Percentiles rank a stretch among this genome's conserved stretches.
Evolutionary conservation across 2,113 vertebrate species (phyloP).

Genomic region (Chaetodon auriga): DNA sequence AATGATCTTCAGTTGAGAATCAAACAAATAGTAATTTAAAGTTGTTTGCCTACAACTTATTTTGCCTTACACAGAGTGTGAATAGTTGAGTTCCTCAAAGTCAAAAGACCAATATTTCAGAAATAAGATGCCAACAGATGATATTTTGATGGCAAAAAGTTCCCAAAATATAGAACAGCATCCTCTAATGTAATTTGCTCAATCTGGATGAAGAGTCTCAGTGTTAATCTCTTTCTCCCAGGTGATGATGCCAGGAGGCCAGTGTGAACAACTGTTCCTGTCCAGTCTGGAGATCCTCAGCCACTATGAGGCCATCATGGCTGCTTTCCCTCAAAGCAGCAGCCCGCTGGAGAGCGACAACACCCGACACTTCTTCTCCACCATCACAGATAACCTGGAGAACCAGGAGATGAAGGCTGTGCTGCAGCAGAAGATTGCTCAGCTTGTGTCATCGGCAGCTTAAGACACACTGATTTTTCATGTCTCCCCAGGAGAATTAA

Average conservation of each 20-base stretch:
- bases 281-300: constrained; percentile 91
- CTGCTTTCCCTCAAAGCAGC: constrained; percentile 80
- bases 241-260: constrained; percentile 90
- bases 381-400: constrained; percentile 87
- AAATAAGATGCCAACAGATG: no score
- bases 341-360: constrained; percentile 87
- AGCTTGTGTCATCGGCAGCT: constrained; percentile 76
- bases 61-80: no score
- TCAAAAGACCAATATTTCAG: no score
- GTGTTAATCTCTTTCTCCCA: constrained; percentile 17
- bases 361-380: constrained; percentile 90
- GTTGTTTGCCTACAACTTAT: background rate
- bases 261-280: constrained; percentile 87
- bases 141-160: background rate
- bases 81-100: no score
- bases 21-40: background rate
- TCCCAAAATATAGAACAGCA: no score
- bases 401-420: constrained; percentile 86
- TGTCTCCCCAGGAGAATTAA: background rate
- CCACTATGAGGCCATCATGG: constrained; percentile 86
- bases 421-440: constrained; percentile 93
- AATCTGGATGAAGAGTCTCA: background rate
- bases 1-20: no score
- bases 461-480: constrained; percentile 7
- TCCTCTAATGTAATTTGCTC: background rate